Percentiles rank a stretch among this genome's conserved stretches.
phyloP scores from a whole-genome alignment of 1,140 invertebrate species.

The Trigoniulus corallinus region DNA sequence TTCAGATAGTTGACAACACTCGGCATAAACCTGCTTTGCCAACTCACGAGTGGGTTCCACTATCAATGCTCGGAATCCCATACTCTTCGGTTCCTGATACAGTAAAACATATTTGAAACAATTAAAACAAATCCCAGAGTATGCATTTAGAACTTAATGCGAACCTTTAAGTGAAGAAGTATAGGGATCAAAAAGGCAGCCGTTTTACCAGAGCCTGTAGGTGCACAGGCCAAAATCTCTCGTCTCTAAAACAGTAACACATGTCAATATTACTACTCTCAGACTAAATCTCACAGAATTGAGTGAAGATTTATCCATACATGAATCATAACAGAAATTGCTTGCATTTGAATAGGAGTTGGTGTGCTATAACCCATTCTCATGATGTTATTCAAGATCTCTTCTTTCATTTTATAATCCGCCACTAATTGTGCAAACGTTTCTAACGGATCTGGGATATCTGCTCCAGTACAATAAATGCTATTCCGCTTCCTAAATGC shows the following conservation, averaged over 20 bases:
- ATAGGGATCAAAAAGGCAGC: constrained; percentile 69
- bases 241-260: constrained; percentile 37
- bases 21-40: constrained; percentile 68
- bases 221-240: constrained; percentile 81
- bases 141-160: constrained; percentile 4
- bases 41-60: constrained; percentile 85
- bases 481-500: constrained; percentile 51
- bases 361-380: constrained; percentile 57
- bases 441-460: constrained; percentile 52
- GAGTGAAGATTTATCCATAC: constrained; percentile 34
- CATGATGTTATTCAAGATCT: constrained; percentile 52
- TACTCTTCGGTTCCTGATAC: constrained; percentile 34
- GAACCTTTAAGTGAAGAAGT: constrained; percentile 38
- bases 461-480: constrained; percentile 57
- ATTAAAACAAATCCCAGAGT: constrained; percentile 10
- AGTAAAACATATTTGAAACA: constrained; percentile 11
- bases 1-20: constrained; percentile 56
- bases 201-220: constrained; percentile 80
- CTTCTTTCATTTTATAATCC: constrained; percentile 36
- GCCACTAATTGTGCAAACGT: constrained; percentile 43
- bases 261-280: too few relatives aligned
- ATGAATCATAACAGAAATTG: constrained; percentile 68
- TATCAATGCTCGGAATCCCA: constrained; percentile 65
- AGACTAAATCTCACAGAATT: too few relatives aligned
- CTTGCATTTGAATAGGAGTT: constrained; percentile 89